Evolutionary conservation across 1,140 invertebrate species (phyloP).

Genomic region (Lucilia sericata): DNA sequence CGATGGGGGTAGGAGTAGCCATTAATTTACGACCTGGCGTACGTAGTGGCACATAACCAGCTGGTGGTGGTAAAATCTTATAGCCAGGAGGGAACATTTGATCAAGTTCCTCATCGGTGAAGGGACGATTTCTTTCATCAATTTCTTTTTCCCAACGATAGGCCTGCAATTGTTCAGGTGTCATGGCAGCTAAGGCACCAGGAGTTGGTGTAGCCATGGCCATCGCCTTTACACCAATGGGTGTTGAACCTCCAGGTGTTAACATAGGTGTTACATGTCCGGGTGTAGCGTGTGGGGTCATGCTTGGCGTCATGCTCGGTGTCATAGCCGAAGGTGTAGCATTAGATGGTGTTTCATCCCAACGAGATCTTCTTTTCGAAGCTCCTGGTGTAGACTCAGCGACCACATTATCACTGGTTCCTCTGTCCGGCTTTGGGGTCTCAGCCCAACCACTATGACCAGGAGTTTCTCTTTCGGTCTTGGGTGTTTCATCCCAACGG

Average conservation of each 20-base stretch:
- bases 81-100: conserved; percentile 97
- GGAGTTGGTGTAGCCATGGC: conserved; percentile 97
- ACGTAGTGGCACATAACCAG: conserved; percentile 95
- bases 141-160: conserved; percentile 99
- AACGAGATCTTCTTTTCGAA: conserved; percentile 91
- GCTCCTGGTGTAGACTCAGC: conserved; percentile 93
- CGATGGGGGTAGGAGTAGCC: conserved; percentile 97
- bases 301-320: conserved; percentile 77
- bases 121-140: conserved; percentile 95
- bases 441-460: conserved; percentile 98
- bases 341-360: conserved; percentile 96
- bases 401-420: conserved; percentile 83
- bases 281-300: conserved; percentile 76
- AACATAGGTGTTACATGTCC: conserved; percentile 71
- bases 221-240: conserved; percentile 97
- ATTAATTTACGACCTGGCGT: conserved; percentile 97
- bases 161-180: conserved; percentile 97
- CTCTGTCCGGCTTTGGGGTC: conserved; percentile 93
- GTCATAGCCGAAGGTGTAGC: conserved; percentile 77
- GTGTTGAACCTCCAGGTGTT: conserved; percentile 83
- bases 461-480: conserved; percentile 96
- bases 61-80: conserved; percentile 95
- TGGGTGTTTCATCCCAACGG: conserved; percentile 99
- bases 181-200: conserved; percentile 96
- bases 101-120: conserved; percentile 97